These are phyloP conservation scores for Morinoia aosen DNA, from an alignment of 2,888 invertebrate genomes.

Conservation along the genomic window DNA sequence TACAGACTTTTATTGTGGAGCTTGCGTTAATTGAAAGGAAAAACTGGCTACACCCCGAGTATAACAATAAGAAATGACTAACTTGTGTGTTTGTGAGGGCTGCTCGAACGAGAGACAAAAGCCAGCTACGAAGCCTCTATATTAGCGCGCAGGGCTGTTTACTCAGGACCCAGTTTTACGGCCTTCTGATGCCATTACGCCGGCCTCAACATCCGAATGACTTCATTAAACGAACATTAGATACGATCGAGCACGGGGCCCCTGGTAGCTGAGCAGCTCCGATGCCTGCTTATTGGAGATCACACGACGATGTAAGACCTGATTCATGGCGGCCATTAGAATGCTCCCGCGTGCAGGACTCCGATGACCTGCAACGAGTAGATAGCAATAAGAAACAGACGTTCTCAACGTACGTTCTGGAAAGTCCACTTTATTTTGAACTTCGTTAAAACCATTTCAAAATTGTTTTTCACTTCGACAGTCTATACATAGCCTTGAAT, in stretches of 20 bases:
- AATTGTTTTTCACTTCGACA: neutral
- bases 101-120: neutral
- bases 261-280: neutral
- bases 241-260: neutral
- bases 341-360: neutral
- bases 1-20: neutral
- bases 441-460: neutral
- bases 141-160: neutral
- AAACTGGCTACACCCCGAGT: neutral
- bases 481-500: too few relatives aligned
- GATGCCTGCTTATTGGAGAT: slow-evolving; percentile 28
- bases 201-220: slow-evolving; percentile 9
- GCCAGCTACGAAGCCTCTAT: neutral
- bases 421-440: neutral
- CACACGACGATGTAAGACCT: neutral
- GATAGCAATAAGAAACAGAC: neutral
- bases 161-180: slow-evolving; percentile 24
- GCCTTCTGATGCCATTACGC: neutral
- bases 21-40: neutral
- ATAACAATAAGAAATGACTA: neutral
- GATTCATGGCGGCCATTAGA: neutral
- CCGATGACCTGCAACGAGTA: neutral
- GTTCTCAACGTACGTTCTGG: neutral
- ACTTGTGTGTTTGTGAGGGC: neutral
- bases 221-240: slow-evolving; percentile 19